phyloP scores from a whole-genome alignment of 2,797 vertebrate genomes.

The Squalus acanthias region DNA sequence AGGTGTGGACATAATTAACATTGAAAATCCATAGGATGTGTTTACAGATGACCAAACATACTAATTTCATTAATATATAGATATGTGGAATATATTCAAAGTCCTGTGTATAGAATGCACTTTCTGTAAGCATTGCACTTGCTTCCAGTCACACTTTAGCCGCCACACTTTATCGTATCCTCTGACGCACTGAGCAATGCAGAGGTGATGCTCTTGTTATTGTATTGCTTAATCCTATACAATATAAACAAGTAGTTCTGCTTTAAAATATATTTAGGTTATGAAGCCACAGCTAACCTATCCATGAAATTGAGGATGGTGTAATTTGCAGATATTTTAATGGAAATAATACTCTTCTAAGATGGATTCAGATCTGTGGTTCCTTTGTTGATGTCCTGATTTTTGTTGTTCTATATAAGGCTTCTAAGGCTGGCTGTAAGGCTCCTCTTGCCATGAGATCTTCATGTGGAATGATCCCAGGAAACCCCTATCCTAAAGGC shows the following conservation, averaged over 20 bases:
- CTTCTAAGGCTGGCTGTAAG: slow-evolving; percentile 92
- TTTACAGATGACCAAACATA: not conserved
- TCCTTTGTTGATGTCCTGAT: not conserved
- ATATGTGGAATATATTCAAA: not conserved
- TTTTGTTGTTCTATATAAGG: slow-evolving; percentile 58
- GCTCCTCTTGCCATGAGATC: slow-evolving; percentile 97
- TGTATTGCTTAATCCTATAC: no score
- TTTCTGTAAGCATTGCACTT: not conserved
- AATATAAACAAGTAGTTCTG: not conserved
- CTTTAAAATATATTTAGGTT: not conserved
- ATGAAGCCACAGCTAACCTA: not conserved
- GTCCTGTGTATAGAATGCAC: not conserved
- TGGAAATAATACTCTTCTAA: not conserved
- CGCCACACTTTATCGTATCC: not conserved
- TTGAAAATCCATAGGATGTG: no score
- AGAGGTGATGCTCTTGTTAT: not conserved
- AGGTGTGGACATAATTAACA: not conserved
- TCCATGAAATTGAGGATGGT: no score
- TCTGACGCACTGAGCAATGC: not conserved
- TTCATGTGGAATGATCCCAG: slow-evolving; percentile 94
- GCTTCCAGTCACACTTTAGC: not conserved
- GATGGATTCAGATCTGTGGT: not conserved
- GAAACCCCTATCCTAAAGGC: slow-evolving; percentile 96
- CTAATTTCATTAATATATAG: not conserved
- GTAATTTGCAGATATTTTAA: not conserved